Percentiles rank a stretch among this genome's conserved stretches.
Evolutionary conservation across 2,888 invertebrate genomes (phyloP).

Genomic region (Stenurella melanura): DNA sequence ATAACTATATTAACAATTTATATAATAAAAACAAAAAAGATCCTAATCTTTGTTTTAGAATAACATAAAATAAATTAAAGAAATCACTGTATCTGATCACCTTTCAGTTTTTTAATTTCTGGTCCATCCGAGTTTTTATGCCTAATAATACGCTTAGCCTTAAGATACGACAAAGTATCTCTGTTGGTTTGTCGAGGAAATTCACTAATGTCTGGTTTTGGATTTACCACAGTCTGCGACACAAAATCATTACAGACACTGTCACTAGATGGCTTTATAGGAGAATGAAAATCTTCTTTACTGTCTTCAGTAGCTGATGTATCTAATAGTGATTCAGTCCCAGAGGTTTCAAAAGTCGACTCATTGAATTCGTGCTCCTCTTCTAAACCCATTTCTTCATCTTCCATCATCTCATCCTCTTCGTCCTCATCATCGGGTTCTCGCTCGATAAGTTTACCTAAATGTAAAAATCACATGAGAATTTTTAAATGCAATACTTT

Average conservation of each 20-base stretch:
- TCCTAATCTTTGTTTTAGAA: slow-evolving; percentile 11
- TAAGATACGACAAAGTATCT: slow-evolving; percentile 70
- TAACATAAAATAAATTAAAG: slow-evolving; percentile 32
- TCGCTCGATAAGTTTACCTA: slow-evolving; percentile 79
- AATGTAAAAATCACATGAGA: slow-evolving; percentile 34
- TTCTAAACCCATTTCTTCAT: slow-evolving; percentile 54
- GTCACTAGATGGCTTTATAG: slow-evolving; percentile 61
- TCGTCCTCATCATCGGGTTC: slow-evolving; percentile 72
- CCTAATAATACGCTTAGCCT: slow-evolving; percentile 70
- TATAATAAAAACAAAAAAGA: slow-evolving; percentile 25
- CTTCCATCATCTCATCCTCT: slow-evolving; percentile 64
- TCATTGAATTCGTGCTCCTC: slow-evolving; percentile 37
- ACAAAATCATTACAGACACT: slow-evolving; percentile 56
- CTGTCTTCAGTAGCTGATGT: slow-evolving; percentile 26
- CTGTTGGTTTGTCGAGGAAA: slow-evolving; percentile 65
- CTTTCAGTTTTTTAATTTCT: slow-evolving; percentile 66
- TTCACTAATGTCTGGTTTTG: slow-evolving; percentile 67
- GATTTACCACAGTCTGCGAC: slow-evolving; percentile 60
- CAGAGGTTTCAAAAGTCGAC: slow-evolving; percentile 22
- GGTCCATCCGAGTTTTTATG: slow-evolving; percentile 65
- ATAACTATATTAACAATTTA: slow-evolving; percentile 31
- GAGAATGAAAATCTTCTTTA: slow-evolving; percentile 44
- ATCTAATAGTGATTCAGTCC: slow-evolving; percentile 20
- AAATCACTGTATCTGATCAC: slow-evolving; percentile 43
- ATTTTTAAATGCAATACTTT: too few species aligned